phyloP scores from a whole-genome alignment of 2,113 vertebrate species.

The Campylomormyrus numenius region DNA sequence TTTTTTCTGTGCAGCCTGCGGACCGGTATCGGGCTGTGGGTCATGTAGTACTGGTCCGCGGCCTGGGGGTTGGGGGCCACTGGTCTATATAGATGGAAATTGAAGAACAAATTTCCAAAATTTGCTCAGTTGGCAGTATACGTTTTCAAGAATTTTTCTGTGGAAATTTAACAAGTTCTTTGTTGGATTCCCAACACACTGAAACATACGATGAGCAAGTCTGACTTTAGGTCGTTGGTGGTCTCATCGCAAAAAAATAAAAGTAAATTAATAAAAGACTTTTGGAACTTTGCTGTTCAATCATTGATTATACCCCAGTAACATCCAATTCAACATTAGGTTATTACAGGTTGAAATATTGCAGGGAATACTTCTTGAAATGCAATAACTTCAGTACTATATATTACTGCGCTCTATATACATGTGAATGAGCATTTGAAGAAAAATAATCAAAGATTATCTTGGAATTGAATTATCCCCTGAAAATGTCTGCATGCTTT shows the following conservation, averaged over 20 bases:
- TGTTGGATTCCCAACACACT: not conserved
- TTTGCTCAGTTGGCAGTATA: not conserved
- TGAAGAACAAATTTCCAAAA: not conserved
- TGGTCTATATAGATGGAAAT: not conserved
- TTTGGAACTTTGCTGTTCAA: not conserved
- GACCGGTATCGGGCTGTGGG: no score
- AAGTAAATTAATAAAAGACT: not conserved
- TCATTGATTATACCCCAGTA: not conserved
- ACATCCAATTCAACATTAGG: not conserved
- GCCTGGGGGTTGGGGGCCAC: no score
- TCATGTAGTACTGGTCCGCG: no score
- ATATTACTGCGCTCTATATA: not conserved
- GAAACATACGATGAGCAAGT: not conserved
- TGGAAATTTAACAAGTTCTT: not conserved
- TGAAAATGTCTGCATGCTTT: not conserved
- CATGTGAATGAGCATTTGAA: not conserved
- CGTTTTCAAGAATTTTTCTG: not conserved
- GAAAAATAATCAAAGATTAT: not conserved
- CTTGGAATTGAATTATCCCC: slow-evolving; percentile 1
- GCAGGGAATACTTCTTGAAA: not conserved
- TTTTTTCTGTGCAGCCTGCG: no score
- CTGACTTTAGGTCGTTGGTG: not conserved
- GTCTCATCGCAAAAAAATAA: not conserved
- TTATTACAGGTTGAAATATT: not conserved
- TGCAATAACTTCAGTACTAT: not conserved